These are phyloP conservation scores for Tipula unca DNA, from an alignment of 2,888 invertebrate species.

Conservation along the genomic window DNA sequence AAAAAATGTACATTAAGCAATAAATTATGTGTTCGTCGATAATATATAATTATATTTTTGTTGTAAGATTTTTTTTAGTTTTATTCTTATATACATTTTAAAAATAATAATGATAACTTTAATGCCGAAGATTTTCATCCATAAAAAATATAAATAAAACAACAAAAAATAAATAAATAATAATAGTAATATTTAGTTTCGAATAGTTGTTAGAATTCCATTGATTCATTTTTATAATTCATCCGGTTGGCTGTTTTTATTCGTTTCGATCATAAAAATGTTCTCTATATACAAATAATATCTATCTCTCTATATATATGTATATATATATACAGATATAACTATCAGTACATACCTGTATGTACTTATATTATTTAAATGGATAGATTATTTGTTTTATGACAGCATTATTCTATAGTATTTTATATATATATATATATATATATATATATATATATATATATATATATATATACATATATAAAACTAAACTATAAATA, in stretches of 20 bases:
- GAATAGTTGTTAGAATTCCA: not conserved
- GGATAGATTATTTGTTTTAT: too few relatives aligned
- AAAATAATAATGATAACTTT: not conserved
- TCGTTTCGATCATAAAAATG: not conserved
- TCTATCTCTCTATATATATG: too few relatives aligned
- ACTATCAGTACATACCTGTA: too few relatives aligned
- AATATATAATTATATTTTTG: constrained; percentile 4
- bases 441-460: too few relatives aligned
- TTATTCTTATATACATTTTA: not conserved
- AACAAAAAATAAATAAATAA: not conserved
- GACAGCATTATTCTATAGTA: too few relatives aligned
- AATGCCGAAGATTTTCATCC: not conserved
- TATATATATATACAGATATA: too few relatives aligned
- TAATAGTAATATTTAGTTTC: not conserved
- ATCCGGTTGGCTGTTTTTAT: not conserved
- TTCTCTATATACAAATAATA: too few relatives aligned
- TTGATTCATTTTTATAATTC: not conserved
- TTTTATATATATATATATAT: too few relatives aligned
- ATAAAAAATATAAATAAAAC: not conserved
- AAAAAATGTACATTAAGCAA: not conserved
- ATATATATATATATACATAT: too few relatives aligned
- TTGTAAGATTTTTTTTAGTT: not conserved
- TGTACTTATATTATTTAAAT: too few relatives aligned
- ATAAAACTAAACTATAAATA: too few relatives aligned
- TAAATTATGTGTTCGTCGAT: constrained; percentile 14